Evolutionary conservation across 2,888 invertebrate genomes (phyloP).

Genomic region (Agonum fuliginosum): DNA sequence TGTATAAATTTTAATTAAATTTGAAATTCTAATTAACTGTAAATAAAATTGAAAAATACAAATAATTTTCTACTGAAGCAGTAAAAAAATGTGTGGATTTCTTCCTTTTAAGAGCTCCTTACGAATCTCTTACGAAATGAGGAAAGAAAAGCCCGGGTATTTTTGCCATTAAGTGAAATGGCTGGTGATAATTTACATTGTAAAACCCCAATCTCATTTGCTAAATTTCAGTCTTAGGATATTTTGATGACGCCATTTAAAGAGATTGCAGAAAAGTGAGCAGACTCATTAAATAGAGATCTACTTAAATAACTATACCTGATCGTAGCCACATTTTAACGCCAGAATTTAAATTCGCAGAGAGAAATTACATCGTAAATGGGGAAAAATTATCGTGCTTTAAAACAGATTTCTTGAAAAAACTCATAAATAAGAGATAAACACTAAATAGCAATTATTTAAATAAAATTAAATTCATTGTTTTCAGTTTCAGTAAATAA

Average conservation of each 20-base stretch:
- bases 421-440: no score
- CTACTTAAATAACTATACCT: conserved; percentile 41
- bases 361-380: no score
- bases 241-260: conserved; percentile 39
- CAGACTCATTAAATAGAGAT: conserved; percentile 20
- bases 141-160: conserved; percentile 15
- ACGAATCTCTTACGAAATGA: no score
- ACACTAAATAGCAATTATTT: no score
- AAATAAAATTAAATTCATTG: no score
- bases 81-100: not conserved
- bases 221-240: conserved; percentile 44
- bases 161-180: conserved; percentile 40
- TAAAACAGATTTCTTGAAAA: no score
- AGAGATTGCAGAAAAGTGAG: conserved; percentile 41
- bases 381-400: no score
- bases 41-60: not conserved
- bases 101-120: not conserved
- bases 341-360: not conserved
- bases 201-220: conserved; percentile 44
- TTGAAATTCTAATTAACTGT: no score
- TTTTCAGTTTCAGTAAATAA: no score
- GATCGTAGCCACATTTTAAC: conserved; percentile 10
- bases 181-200: conserved; percentile 38
- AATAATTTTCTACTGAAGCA: not conserved
- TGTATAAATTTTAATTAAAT: no score